Base-by-base conservation (phyloP, 2,888 invertebrate genomes). In the Alviniconcha strummeri region DNA sequence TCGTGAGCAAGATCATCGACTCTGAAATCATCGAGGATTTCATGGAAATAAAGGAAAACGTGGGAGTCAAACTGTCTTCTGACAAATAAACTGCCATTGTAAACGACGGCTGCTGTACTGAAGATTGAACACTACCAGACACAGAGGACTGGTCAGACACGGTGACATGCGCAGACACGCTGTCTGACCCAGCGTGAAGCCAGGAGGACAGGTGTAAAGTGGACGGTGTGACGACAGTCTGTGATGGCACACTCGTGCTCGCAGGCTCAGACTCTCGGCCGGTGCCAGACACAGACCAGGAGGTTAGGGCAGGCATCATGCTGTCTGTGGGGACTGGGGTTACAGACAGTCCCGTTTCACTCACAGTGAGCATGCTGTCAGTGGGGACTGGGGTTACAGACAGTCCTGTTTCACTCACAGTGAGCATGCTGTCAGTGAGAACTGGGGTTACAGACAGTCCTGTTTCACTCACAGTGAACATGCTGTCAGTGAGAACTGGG, bases 261-360 rank as follows among this genome's bases (percentile, higher is more conserved):
- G 60, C 60, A 11, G 13, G 13, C 9, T 60, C 60, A 60, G 60
- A 60, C 60, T 36, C 36, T 36, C 36, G 36, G 36, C 36, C 36
- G 36, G 36, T 36, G 36, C 36, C 36, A 36, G 36, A 36, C 36
- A 36, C 36, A 36, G 36, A 36, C 36, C 36, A 36, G 0, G 36
- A 36, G n/a, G 71, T 19, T 19, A 71, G 5, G n/a, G 71, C 19
- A 19, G 71, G 19, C 71, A n/a, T 5, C 71, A 71, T n/a, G 71
- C 19, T 71, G n/a, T 71, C 71, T n/a, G 71, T 71, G n/a, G n/a
- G 5, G n/a, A 71, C 75, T 55, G 55, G 54, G 54, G 75, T 75
- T 19, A 8, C 9, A 75, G 56, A 55, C 75, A 75, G n/a, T 8
- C 11, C 75, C 17, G 75, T 17, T 13, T 56, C 15, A 55, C 75